Conservation (phyloP, 1,140 invertebrate genomes). For the Scaptomyza hsui region DNA sequence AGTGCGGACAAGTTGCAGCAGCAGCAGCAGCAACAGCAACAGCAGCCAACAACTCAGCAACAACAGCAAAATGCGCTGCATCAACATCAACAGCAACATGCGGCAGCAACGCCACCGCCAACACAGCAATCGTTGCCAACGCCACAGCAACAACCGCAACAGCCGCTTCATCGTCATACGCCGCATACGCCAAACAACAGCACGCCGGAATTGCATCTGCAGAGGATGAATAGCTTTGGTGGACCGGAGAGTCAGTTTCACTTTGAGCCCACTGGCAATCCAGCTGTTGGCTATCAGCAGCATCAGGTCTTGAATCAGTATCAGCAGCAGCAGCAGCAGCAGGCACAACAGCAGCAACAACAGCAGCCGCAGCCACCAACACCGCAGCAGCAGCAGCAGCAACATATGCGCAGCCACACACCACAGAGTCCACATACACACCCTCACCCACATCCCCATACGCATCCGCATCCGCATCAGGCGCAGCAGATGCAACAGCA, state of each 20-base stretch:
- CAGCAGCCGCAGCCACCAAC: conserved; percentile 39
- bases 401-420: conserved; percentile 75
- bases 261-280: conserved; percentile 64
- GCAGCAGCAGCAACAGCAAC: conserved; percentile 54
- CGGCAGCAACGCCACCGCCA: conserved; percentile 66
- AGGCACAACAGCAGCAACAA: conserved; percentile 52
- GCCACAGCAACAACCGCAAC: conserved; percentile 31
- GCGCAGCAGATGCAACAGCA: conserved; percentile 64
- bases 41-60: conserved; percentile 38
- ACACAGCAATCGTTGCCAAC: conserved; percentile 51
- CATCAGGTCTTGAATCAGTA: conserved; percentile 75
- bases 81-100: conserved; percentile 60
- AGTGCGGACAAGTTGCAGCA: conserved; percentile 72
- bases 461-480: conserved; percentile 53
- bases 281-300: conserved; percentile 66
- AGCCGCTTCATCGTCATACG: conserved; percentile 51
- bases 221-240: conserved; percentile 76
- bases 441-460: conserved; percentile 43
- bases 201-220: conserved; percentile 59
- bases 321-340: conserved; percentile 68
- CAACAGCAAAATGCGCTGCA: conserved; percentile 62
- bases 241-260: conserved; percentile 74
- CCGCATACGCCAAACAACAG: conserved; percentile 56
- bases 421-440: conserved; percentile 73
- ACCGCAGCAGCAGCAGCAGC: conserved; percentile 65